Conservation (phyloP, 2,113 vertebrate species). For the Saguinus midas region DNA sequence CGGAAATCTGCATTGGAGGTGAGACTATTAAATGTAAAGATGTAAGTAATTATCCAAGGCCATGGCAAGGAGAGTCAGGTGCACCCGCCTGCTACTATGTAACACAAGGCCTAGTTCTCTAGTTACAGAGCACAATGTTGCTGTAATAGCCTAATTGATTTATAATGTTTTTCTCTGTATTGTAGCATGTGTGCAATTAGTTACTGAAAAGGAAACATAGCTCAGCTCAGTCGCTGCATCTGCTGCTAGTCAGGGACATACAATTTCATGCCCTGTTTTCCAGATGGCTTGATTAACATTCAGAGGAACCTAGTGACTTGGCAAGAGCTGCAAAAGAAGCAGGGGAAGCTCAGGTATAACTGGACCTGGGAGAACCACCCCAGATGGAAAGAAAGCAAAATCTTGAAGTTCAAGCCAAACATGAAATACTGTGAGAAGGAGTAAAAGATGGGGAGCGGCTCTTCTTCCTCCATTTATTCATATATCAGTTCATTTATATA, state of each 20-base stretch:
- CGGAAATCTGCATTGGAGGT: background rate
- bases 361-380: constrained; percentile 5
- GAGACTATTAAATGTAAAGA: background rate
- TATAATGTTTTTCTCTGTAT: constrained; percentile 71
- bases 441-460: background rate
- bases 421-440: background rate
- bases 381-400: background rate
- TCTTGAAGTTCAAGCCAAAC: background rate
- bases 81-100: background rate
- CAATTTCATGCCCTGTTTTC: constrained; percentile 67
- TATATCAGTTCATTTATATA: background rate
- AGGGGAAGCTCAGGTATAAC: constrained; percentile 59
- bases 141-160: constrained; percentile 72
- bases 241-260: constrained; percentile 63
- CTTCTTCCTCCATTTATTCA: background rate
- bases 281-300: constrained; percentile 73
- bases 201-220: constrained; percentile 69
- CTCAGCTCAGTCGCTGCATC: constrained; percentile 66
- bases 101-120: background rate
- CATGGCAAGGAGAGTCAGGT: background rate
- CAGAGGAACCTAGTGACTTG: constrained; percentile 45
- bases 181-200: constrained; percentile 72
- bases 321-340: constrained; percentile 9
- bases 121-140: constrained; percentile 37
- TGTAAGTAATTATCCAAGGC: background rate